Evolutionary conservation across 2,888 invertebrate genomes (phyloP).

Genomic region (Belgica antarctica): DNA sequence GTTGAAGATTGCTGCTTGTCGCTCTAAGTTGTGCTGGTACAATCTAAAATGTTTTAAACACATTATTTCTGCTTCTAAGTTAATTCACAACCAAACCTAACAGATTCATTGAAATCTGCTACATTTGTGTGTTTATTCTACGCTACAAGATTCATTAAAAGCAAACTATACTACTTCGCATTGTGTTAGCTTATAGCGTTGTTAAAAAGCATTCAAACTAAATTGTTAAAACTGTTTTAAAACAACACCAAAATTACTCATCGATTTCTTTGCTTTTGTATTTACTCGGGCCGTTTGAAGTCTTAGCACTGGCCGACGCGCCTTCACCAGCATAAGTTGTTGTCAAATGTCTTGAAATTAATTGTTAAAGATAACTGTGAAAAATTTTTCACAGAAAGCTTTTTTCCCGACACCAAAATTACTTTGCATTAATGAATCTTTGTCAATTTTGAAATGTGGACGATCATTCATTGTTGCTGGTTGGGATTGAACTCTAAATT

Average conservation of each 20-base stretch:
- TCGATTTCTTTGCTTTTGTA: slow-evolving; percentile 12
- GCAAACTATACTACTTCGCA: too few relatives aligned
- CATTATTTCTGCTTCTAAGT: too few relatives aligned
- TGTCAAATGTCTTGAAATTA: slow-evolving; percentile 7
- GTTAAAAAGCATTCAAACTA: neutral
- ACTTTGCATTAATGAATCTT: neutral
- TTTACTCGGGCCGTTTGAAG: neutral
- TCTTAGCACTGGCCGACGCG: neutral
- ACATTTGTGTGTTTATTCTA: too few relatives aligned
- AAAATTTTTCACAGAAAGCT: neutral
- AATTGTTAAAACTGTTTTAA: neutral
- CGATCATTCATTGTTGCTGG: too few relatives aligned
- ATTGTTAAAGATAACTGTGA: neutral
- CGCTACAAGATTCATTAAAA: slow-evolving; percentile 32
- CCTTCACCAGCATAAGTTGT: slow-evolving; percentile 35
- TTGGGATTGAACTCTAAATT: too few relatives aligned
- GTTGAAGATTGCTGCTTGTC: too few relatives aligned
- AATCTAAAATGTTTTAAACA: too few relatives aligned
- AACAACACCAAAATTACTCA: slow-evolving; percentile 4
- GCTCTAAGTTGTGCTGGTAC: too few relatives aligned
- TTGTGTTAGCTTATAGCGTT: neutral
- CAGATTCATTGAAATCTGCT: too few relatives aligned
- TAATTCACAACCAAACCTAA: too few relatives aligned
- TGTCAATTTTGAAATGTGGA: neutral
- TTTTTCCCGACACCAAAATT: too few relatives aligned